Conservation (phyloP, 2,113 vertebrate genomes). For the Brachyhypopomus occidentalis region DNA sequence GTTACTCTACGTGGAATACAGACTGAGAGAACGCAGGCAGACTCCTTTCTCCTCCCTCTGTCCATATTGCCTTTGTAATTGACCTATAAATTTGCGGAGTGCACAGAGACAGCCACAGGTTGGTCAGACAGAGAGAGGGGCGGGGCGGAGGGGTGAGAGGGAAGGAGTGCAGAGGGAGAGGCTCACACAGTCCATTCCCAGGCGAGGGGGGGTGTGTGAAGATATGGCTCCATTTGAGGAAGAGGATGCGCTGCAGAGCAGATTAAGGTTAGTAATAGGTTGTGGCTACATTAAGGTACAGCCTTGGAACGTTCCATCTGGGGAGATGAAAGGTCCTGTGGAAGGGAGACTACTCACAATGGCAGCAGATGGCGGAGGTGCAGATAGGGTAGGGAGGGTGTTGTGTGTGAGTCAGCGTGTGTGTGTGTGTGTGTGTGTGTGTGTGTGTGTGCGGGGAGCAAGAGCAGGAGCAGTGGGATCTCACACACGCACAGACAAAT, state of each 20-base stretch:
- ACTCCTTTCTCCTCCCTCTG: constrained; percentile 41
- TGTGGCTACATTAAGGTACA: constrained; percentile 78
- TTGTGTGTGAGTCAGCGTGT: constrained; percentile 46
- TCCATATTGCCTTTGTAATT: constrained; percentile 74
- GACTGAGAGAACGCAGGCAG: constrained; percentile 42
- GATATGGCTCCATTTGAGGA: constrained; percentile 48
- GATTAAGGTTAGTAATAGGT: constrained; percentile 71
- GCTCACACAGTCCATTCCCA: constrained; percentile 58
- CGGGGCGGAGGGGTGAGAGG: constrained; percentile 8
- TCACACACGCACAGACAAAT: constrained; percentile 57
- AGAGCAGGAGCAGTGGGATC: constrained; percentile 51
- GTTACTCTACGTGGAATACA: constrained; percentile 25
- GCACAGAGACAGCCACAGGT: constrained; percentile 77
- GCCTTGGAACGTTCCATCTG: constrained; percentile 90
- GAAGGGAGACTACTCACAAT: constrained; percentile 90
- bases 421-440: constrained; percentile 21
- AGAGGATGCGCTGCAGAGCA: constrained; percentile 61
- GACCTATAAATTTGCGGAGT: constrained; percentile 79
- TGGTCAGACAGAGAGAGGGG: constrained; percentile 49
- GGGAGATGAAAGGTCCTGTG: constrained; percentile 79
- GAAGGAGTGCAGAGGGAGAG: constrained; percentile 50
- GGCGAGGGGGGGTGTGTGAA: constrained; percentile 60
- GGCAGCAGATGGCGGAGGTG: constrained; percentile 84
- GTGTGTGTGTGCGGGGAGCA: constrained; percentile 7
- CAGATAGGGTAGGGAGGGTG: constrained; percentile 41